Percentiles rank a stretch among this genome's conserved stretches.
Conservation (phyloP, 2,888 invertebrate species). For the Phania funesta region DNA sequence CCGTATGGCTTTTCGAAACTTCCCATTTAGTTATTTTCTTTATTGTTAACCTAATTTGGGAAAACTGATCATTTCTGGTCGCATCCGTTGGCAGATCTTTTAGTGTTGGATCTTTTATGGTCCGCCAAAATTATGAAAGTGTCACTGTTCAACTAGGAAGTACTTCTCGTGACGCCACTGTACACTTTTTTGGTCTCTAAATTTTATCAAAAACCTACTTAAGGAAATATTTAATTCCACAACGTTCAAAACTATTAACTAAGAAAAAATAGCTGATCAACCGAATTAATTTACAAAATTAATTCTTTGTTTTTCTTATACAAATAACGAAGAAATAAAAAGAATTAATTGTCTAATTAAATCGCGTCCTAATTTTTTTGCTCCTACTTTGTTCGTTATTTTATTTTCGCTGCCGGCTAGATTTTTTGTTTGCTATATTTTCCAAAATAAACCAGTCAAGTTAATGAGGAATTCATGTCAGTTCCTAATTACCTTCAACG, state of each 20-base stretch:
- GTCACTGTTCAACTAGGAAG: no score
- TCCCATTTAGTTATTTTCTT: no score
- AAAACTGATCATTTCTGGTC: no score
- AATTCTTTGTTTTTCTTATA: slow-evolving; percentile 36
- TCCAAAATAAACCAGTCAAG: slow-evolving; percentile 45
- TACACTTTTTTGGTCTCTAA: no score
- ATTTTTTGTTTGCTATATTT: neutral
- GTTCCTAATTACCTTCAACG: slow-evolving; percentile 63
- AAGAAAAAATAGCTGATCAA: neutral
- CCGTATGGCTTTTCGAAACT: no score
- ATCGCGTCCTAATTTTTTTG: slow-evolving; percentile 19
- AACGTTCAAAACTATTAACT: neutral
- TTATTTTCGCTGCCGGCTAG: slow-evolving; percentile 13
- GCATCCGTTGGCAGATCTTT: no score
- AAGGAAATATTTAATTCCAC: neutral
- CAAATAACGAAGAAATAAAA: slow-evolving; percentile 1
- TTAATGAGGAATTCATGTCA: slow-evolving; percentile 66
- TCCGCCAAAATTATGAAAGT: no score
- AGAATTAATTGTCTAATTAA: slow-evolving; percentile 43
- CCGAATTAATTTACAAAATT: slow-evolving; percentile 41
- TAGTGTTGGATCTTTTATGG: no score
- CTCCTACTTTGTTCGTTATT: neutral
- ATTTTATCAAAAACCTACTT: no score
- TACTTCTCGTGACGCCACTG: no score
- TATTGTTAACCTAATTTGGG: no score